phyloP scores from a whole-genome alignment of 2,888 invertebrate species.

The Theretra japonica region DNA sequence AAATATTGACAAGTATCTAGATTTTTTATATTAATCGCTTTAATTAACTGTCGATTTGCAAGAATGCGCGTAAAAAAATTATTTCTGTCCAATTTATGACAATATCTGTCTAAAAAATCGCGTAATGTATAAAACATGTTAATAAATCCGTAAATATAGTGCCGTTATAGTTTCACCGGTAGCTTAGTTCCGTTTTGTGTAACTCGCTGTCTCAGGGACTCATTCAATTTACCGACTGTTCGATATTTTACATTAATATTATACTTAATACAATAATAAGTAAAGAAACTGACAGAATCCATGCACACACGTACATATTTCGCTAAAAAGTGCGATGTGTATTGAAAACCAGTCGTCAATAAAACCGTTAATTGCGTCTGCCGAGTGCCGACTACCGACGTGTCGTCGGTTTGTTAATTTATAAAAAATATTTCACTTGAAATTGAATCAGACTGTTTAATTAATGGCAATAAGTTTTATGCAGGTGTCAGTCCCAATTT shows the following conservation, averaged over 20 bases:
- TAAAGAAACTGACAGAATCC: too few species aligned
- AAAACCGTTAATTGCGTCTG: neutral
- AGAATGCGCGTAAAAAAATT: too few species aligned
- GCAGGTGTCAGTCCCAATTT: neutral
- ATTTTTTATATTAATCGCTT: too few species aligned
- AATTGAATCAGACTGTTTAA: neutral
- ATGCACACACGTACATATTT: neutral
- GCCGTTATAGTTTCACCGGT: constrained; percentile 20
- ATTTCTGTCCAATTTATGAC: too few species aligned
- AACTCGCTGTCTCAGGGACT: neutral
- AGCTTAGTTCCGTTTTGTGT: constrained; percentile 20
- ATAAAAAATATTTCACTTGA: neutral
- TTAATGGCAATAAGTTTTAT: neutral
- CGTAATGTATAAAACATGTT: neutral
- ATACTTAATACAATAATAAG: too few species aligned
- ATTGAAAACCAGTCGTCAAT: neutral
- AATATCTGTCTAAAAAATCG: too few species aligned
- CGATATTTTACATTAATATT: too few species aligned
- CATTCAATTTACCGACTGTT: neutral
- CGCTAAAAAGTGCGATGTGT: neutral
- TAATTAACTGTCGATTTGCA: too few species aligned
- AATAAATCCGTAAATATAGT: constrained; percentile 18
- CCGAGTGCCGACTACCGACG: neutral
- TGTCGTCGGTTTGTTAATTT: neutral
- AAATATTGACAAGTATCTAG: too few species aligned